Percentiles rank a stretch among this genome's conserved stretches.
These are phyloP conservation scores for Sceloporus undulatus DNA, from an alignment of 2,113 vertebrate genomes.

Conservation along the genomic window DNA sequence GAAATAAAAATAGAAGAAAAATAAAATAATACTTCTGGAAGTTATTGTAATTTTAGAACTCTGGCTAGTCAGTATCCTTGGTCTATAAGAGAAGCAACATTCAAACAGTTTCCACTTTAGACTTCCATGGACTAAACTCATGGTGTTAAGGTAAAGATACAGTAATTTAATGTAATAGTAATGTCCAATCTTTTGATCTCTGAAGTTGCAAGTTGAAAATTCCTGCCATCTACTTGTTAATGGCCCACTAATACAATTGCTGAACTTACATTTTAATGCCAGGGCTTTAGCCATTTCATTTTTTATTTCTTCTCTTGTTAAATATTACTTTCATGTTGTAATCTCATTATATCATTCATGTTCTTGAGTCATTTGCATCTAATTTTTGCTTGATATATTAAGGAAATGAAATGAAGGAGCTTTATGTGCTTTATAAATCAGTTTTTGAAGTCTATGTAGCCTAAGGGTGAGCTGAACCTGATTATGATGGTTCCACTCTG, in stretches of 20 bases:
- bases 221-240: neutral
- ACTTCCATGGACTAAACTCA: neutral
- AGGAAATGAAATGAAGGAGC: neutral
- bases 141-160: neutral
- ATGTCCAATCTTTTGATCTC: neutral
- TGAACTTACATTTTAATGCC: neutral
- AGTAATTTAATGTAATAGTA: neutral
- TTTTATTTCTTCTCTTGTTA: neutral
- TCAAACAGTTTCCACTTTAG: neutral
- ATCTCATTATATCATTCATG: neutral
- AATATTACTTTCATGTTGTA: neutral
- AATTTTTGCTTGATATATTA: neutral
- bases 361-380: neutral
- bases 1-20: neutral
- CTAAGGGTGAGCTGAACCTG: neutral
- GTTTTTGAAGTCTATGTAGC: neutral
- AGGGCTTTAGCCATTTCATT: conserved; percentile 5
- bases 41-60: neutral
- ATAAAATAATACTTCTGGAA: neutral
- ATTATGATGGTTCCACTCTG: neutral
- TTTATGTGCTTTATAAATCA: neutral
- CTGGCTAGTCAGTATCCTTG: no score
- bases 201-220: neutral
- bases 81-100: neutral
- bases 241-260: neutral